These are phyloP conservation scores for Pygoscelis adeliae DNA, from an alignment of 2,113 vertebrate species.

Conservation along the genomic window DNA sequence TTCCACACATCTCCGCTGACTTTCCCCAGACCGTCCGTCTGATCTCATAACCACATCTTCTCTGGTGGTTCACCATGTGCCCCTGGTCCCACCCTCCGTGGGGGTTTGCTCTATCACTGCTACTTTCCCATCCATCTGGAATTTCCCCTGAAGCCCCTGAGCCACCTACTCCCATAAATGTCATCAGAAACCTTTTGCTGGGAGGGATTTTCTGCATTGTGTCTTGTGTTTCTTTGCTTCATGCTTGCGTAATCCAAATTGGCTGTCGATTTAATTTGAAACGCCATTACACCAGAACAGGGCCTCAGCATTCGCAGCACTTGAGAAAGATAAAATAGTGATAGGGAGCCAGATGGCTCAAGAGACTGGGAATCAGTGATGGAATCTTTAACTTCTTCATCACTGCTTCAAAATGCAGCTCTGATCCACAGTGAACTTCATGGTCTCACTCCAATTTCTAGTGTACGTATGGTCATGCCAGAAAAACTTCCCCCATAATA, in stretches of 20 bases:
- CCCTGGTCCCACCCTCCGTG: not conserved
- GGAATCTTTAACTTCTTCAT: not conserved
- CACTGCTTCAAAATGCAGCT: constrained; percentile 8
- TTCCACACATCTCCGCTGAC: constrained; percentile 21
- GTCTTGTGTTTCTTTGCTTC: not conserved
- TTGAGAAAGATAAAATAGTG: not conserved
- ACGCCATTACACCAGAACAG: not conserved
- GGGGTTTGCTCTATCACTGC: not conserved
- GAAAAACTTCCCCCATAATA: not conserved
- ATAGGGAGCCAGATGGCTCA: constrained; percentile 18
- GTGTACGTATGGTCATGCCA: rapidly evolving
- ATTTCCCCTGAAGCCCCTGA: constrained; percentile 28
- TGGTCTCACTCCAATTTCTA: not conserved
- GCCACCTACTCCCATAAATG: constrained; percentile 11
- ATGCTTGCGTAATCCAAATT: not conserved
- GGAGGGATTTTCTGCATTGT: not conserved
- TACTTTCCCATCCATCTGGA: constrained; percentile 45
- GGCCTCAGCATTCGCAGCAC: not conserved
- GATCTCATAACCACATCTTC: constrained; percentile 57
- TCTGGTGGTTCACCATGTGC: not conserved
- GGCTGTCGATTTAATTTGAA: not conserved
- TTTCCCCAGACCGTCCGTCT: not conserved
- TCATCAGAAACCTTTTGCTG: constrained; percentile 9
- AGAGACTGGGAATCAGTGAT: not conserved
- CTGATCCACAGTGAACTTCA: not conserved